Evolutionary conservation across 2,888 invertebrate species (phyloP), one percentile per base, ranked within the genome.

Genomic region (Philonicus albiceps): DNA sequence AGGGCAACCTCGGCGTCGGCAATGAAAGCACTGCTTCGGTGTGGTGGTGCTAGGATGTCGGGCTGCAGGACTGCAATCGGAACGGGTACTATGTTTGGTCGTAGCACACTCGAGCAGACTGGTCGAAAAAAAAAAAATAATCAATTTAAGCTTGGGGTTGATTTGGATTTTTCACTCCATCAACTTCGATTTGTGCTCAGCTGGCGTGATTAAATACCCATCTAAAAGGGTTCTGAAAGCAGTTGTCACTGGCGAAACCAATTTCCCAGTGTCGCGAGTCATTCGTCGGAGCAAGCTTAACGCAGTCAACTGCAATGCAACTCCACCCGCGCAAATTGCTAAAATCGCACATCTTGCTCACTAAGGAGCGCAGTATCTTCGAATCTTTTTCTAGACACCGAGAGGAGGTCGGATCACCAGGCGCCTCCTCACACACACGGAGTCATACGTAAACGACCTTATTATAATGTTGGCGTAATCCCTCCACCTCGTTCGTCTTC

Each of bases 401-500:
- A 16, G 7, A 53, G n/a, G 16, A 55, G 37, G 64, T 19, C 31
- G 43, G 72, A 84, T 84, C 73, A 84, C 40, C 49, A 73, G 84
- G 53, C 16, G 53, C 72, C n/a, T 31, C 19, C 81, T 1, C 81
- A 81, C n/a, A 81, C 64, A 55, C 64, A 49, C 27, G 84, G 55
- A 85, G 76, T 43, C 86, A 78, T 80, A 87, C 85, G 87, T 85
- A 80, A 85, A 80, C 87, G 80, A 87, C 85, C 53, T 85, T 85
- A 85, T 85, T 85, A 85, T 85, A 85, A 85, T 85, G 75, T 75
- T 49, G 74, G 5, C 37, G 75, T 85, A 85, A 85, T 85, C 85
- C 85, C 31, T 74, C 30, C 85, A 75, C 49, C 53, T 31, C 43
- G 49, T 85, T 37, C 34, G 49, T 75, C 37, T 49, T 27, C 75